Evolutionary conservation across 2,797 vertebrate species (phyloP).

Genomic region (Pantherophis vulpinus): DNA sequence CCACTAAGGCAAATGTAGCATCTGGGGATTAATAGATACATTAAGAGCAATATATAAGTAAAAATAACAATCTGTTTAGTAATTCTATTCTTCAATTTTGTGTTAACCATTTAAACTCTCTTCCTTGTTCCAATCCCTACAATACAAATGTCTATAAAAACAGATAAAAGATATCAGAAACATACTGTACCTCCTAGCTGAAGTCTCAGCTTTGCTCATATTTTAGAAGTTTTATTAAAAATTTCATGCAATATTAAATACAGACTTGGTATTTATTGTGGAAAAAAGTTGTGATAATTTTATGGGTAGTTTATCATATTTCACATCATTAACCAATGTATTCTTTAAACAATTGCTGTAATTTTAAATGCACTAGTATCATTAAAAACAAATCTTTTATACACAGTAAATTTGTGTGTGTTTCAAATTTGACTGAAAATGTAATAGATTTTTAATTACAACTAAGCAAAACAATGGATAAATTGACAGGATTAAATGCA

Average conservation of each 20-base stretch:
- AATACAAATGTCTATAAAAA: not conserved
- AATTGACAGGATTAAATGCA: not conserved
- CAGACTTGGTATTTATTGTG: not conserved
- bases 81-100: not conserved
- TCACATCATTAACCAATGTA: not conserved
- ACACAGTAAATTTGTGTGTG: not conserved
- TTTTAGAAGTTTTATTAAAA: not conserved
- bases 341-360: not conserved
- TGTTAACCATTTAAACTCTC: not conserved
- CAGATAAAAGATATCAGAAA: not conserved
- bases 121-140: not conserved
- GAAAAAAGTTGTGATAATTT: not conserved
- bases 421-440: not conserved
- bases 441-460: not conserved
- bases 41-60: not conserved
- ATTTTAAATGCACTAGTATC: not conserved
- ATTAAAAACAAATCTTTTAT: not conserved
- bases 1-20: not conserved
- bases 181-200: not conserved
- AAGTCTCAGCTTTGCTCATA: not conserved
- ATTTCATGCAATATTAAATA: not conserved
- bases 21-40: not conserved
- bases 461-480: not conserved
- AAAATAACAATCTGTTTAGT: not conserved
- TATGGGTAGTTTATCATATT: not conserved